Base-by-base conservation (phyloP, 2,797 vertebrate species). In the Psittacula echo region DNA sequence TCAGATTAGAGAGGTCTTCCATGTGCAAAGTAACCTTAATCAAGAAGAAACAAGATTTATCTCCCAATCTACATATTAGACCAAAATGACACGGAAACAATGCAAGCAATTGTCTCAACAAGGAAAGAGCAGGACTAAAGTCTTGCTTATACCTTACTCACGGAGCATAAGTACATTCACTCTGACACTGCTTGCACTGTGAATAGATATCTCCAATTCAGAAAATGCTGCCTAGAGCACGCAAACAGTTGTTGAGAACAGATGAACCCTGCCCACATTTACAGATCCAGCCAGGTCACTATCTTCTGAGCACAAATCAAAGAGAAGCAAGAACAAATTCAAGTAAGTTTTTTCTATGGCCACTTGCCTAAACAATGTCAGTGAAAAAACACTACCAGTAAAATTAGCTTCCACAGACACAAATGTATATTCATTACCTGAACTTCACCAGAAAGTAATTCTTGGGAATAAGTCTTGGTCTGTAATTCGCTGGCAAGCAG, bases 401-500 rank as follows among this genome's bases (percentile, higher is more conserved):
- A 86, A 90, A 88, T 67, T 30, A 85, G 66, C 32, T 76, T 93
- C 51, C 64, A 37, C 64, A 76, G 74, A 48, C 56, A 86, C 47
- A 90, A 90, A 85, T 15, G 62, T 64, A 64, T 29, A 92, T 72
- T 89, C 48, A 24, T 73, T 85, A 84, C 72, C 85, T 68, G 45
- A 95, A n/a, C 72, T 92, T 78, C 58, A 77, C 10, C 58, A 94
- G 53, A 83, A 94, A 89, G 62, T 72, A 62, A 77, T 87, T 84
- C 41, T 56, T 73, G 66, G 68, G 78, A 92, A 65, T 67, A 50
- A 90, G 39, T 65, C 61, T 74, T 65, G 65, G 71, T 48, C 90
- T 83, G 34, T 83, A 90, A 96, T 65, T 83, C 87, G 61, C 80
- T 91, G 89, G 88, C 75, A 90, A 96, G 86, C 14, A 30, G 71